Evolutionary conservation across 2,888 invertebrate species (phyloP).

Genomic region (Lymantria dispar): DNA sequence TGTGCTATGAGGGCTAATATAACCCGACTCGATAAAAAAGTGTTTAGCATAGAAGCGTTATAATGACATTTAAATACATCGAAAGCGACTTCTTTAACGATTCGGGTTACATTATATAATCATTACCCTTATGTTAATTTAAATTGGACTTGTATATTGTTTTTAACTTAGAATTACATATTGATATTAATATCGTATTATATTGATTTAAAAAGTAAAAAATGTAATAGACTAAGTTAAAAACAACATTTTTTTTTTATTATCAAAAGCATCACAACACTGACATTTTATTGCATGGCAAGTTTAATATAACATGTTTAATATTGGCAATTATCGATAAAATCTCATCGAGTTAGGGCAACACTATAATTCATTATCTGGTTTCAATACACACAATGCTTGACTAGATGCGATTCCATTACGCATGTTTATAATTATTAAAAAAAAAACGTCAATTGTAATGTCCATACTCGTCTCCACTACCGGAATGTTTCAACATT

Average conservation of each 20-base stretch:
- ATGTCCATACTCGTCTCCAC: slow-evolving; percentile 1
- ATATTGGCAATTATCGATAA: slow-evolving; percentile 29
- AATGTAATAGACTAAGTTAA: slow-evolving; percentile 10
- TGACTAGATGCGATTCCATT: slow-evolving; percentile 40
- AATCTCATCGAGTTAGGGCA: slow-evolving; percentile 20
- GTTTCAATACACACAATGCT: slow-evolving; percentile 17
- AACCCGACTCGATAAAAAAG: slow-evolving; percentile 49
- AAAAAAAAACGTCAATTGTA: slow-evolving; percentile 23
- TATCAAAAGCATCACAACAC: slow-evolving; percentile 22
- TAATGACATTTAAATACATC: slow-evolving; percentile 46
- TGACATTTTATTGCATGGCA: slow-evolving; percentile 30
- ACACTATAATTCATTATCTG: slow-evolving; percentile 27
- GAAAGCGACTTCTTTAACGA: slow-evolving; percentile 55
- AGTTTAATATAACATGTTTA: slow-evolving; percentile 18
- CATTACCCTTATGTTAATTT: slow-evolving; percentile 25
- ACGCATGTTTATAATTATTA: slow-evolving; percentile 9
- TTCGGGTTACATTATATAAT: slow-evolving; percentile 37
- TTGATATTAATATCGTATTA: too few species aligned
- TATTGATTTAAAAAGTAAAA: neutral
- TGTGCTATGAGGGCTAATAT: slow-evolving; percentile 42
- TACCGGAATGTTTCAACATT: neutral
- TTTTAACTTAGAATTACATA: slow-evolving; percentile 10
- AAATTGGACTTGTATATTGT: slow-evolving; percentile 21
- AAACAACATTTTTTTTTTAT: slow-evolving; percentile 14
- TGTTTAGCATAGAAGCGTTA: slow-evolving; percentile 39